These are phyloP conservation scores for Callipepla californica DNA, from an alignment of 2,113 vertebrate species.

Conservation along the genomic window DNA sequence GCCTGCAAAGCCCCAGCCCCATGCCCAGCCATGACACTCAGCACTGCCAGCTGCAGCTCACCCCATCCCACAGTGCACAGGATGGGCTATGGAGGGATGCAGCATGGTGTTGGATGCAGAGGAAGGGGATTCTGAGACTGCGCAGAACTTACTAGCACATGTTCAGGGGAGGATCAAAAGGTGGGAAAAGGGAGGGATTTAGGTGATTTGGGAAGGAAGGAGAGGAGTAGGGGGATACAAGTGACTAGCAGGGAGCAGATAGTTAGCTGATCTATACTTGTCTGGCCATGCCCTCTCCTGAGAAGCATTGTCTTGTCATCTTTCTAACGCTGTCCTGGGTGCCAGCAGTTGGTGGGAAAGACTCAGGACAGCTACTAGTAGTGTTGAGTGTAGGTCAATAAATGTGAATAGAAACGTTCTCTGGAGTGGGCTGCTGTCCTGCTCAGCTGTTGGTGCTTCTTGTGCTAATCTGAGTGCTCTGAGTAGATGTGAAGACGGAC, in stretches of 20 bases:
- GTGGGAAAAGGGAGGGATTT: background rate
- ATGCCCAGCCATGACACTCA: background rate
- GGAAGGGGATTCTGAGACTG: background rate
- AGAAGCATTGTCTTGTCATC: background rate
- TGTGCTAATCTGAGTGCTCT: background rate
- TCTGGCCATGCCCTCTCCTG: background rate
- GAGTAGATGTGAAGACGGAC: background rate
- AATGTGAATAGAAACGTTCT: background rate
- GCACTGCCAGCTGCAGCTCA: background rate
- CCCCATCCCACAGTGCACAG: too few relatives aligned
- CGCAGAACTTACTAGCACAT: accelerated
- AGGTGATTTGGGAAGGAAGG: background rate
- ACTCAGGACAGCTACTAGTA: background rate
- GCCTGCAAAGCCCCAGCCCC: background rate
- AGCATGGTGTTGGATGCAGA: background rate
- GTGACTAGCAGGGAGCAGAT: background rate
- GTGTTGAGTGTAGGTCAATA: background rate
- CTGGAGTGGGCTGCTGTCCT: background rate
- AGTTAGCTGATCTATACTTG: too few relatives aligned
- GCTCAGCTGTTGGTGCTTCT: background rate
- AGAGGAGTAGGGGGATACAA: background rate
- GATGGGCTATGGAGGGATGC: background rate
- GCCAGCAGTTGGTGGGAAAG: background rate
- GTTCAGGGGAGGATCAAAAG: background rate
- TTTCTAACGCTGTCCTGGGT: background rate